Evolutionary conservation across 1,140 invertebrate genomes (phyloP).

Genomic region (Aphelinus certus): DNA sequence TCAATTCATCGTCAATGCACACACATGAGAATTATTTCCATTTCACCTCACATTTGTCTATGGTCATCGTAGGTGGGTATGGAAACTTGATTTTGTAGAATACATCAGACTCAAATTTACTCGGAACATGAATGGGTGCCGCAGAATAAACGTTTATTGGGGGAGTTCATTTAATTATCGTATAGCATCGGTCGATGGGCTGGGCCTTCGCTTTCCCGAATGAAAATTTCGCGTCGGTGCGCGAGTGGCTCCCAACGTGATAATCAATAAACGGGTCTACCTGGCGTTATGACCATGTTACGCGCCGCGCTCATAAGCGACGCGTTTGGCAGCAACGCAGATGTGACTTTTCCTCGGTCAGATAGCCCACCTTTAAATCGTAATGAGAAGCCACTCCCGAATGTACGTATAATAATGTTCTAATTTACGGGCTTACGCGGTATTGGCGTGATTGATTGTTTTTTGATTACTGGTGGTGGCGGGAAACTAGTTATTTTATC

Average conservation of each 20-base stretch:
- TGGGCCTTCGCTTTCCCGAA: slow-evolving; percentile 5
- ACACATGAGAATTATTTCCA: no score
- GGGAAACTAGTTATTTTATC: no score
- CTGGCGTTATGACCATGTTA: slow-evolving; percentile 51
- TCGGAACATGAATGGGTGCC: no score
- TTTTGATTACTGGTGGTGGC: no score
- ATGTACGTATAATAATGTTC: not conserved
- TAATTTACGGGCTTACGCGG: no score
- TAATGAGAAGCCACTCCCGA: slow-evolving; percentile 11
- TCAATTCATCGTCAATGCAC: no score
- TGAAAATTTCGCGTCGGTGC: slow-evolving; percentile 34
- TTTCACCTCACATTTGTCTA: no score
- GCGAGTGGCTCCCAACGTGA: slow-evolving; percentile 47
- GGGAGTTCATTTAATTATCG: slow-evolving; percentile 37
- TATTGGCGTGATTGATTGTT: no score
- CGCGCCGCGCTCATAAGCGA: slow-evolving; percentile 51
- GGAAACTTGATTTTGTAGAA: no score
- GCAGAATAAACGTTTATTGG: slow-evolving; percentile 15
- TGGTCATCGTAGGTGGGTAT: no score
- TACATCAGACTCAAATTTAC: no score
- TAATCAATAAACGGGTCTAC: slow-evolving; percentile 59
- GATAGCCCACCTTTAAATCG: slow-evolving; percentile 25
- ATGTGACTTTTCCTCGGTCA: slow-evolving; percentile 25
- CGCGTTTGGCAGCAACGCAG: slow-evolving; percentile 50
- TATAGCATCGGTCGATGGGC: slow-evolving; percentile 11